Base-by-base conservation (phyloP, 2,888 invertebrate species). In the Cheilosia vulpina region DNA sequence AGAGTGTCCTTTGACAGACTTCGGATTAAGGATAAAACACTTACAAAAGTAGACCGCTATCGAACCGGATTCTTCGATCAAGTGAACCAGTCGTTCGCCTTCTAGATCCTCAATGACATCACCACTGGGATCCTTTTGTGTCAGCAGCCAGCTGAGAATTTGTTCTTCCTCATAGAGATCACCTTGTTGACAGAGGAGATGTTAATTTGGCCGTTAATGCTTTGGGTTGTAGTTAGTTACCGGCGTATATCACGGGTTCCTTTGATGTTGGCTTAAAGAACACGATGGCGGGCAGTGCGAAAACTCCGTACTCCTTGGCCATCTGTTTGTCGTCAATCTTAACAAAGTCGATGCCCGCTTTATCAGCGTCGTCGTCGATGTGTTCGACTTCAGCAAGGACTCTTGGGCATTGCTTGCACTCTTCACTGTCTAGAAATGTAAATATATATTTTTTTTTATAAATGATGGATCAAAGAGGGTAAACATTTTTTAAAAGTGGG, bases 1-100 rank as follows among this genome's bases (percentile, higher is more conserved):
- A 52, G 60, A 69, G 17, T 63, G 63, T 52, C 52, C 50, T 34
- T 9, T 47, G 45, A 38, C 50, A 17, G 69, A 65, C 60, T 66
- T 63, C 9, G 11, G 43, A 19, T 58, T 41, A 31, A 21, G 53
- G 2, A 43, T 27, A 34, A 38, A 31, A 31, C 87, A 90, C 97
- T 97, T 95, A 98, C 98, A 98, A 92, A 98, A 98, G 92, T 97
- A 98, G 34, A 98, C 96, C 7, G 98, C 97, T 87, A 98, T 93
- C 45, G 97, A 96, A 88, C 96, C 95, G 53, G 96, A 96, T 83
- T 96, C 95, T 90, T 96, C 94, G 88, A 98, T 97, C 78, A 97
- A 91, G 81, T 95, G 94, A 53, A 95, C 92, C 66, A 98, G 93
- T 73, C 95, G 95, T 89, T 96, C 96, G 52, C 97, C 98, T 92